Conservation (phyloP, 2,113 vertebrate species). For the Prochilodus magdalenae region DNA sequence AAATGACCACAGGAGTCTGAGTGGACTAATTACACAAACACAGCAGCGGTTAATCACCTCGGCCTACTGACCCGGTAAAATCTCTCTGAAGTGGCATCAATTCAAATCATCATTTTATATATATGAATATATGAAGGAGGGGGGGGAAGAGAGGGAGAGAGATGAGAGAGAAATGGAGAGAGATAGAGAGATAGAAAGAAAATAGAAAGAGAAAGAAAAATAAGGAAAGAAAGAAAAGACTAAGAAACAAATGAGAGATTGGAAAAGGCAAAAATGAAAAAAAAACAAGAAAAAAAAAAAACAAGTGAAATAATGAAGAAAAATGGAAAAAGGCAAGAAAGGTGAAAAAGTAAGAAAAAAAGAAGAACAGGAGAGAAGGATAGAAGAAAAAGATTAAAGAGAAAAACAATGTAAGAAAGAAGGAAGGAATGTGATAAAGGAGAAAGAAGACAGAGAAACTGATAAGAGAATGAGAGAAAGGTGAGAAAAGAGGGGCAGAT, state of each 20-base stretch:
- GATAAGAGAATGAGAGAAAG: background rate
- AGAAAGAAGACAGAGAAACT: background rate
- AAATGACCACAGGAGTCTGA: background rate
- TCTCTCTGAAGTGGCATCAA: too few relatives aligned
- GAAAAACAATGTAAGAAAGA: too few relatives aligned
- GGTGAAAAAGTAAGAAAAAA: background rate
- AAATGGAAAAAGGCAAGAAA: too few relatives aligned
- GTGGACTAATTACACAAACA: constrained; percentile 5
- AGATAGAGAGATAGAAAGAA: too few relatives aligned
- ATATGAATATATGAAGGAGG: too few relatives aligned
- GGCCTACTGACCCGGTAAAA: constrained; percentile 46
- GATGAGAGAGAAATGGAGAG: background rate
- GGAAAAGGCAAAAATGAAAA: background rate
- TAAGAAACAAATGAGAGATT: too few relatives aligned
- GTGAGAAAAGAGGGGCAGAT: constrained; percentile 1
- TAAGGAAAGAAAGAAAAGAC: background rate
- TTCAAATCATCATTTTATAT: too few relatives aligned
- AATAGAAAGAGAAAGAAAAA: background rate
- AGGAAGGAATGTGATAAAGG: background rate
- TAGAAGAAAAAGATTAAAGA: too few relatives aligned
- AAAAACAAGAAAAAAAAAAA: too few relatives aligned
- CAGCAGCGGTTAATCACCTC: constrained; percentile 8
- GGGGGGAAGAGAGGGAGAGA: too few relatives aligned
- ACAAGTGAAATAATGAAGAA: background rate
- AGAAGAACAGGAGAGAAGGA: background rate